A percentile compares a stretch with the other conserved stretches of the same genome.
Conservation (phyloP, 2,113 vertebrate species). For the Steatornis caripensis region DNA sequence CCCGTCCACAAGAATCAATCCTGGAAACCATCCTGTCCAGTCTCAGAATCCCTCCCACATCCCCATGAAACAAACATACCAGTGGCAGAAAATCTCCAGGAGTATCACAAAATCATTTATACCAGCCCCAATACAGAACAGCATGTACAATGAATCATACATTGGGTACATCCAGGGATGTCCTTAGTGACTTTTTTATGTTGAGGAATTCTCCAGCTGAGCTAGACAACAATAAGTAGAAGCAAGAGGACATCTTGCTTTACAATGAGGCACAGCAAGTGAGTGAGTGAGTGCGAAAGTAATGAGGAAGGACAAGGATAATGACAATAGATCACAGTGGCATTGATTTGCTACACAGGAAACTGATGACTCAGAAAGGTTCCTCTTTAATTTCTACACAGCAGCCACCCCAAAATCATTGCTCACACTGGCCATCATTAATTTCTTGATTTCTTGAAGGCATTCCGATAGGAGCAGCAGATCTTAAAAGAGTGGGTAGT, state of each 20-base stretch:
- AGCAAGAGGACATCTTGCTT: background rate
- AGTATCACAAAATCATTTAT: background rate
- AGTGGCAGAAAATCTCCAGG: background rate
- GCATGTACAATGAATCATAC: background rate
- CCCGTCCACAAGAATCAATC: background rate
- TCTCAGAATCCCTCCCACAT: background rate
- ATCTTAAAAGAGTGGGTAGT: slow-evolving; percentile 1
- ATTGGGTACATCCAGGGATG: background rate
- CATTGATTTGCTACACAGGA: slow-evolving; percentile 22
- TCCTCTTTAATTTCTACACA: slow-evolving; percentile 19
- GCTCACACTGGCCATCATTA: background rate
- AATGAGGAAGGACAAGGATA: slow-evolving; percentile 30
- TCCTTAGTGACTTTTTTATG: background rate
- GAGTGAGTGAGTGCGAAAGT: slow-evolving; percentile 1
- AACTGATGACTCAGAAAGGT: slow-evolving; percentile 8
- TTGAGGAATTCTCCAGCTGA: background rate
- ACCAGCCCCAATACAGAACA: background rate
- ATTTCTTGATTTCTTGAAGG: slow-evolving; percentile 21
- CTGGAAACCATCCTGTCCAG: background rate
- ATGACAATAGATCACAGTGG: slow-evolving; percentile 13
- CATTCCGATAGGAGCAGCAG: background rate
- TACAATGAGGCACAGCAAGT: background rate
- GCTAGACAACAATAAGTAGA: background rate
- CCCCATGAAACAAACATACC: background rate
- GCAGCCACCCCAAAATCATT: slow-evolving; percentile 11